Conservation (phyloP, 2,113 vertebrate species). For the Eonycteris spelaea region DNA sequence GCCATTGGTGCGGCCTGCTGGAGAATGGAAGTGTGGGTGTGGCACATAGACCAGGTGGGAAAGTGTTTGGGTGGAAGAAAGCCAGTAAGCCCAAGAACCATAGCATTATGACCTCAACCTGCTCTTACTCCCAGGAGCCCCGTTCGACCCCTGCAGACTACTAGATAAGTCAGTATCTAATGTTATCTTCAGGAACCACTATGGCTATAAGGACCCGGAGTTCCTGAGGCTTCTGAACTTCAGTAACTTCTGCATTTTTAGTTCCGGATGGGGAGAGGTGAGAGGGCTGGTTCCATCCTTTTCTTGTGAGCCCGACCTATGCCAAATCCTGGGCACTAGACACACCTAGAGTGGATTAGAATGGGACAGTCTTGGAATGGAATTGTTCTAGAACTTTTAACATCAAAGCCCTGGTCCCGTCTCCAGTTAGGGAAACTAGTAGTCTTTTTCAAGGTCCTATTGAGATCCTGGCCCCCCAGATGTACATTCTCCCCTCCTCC, state of each 20-base stretch:
- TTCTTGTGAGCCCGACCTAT: neutral
- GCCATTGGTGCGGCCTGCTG: neutral
- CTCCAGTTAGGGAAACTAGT: neutral
- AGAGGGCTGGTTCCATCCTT: neutral
- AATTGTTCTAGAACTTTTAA: neutral
- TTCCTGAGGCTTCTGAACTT: conserved; percentile 58
- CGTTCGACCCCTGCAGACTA: neutral
- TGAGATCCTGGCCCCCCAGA: neutral
- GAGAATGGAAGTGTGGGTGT: neutral
- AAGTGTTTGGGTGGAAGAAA: neutral
- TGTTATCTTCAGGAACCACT: conserved; percentile 44
- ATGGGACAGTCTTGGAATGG: neutral
- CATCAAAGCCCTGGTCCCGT: neutral
- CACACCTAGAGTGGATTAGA: neutral
- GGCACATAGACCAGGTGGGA: rapidly evolving
- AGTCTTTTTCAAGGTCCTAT: neutral
- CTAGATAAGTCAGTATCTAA: conserved; percentile 26
- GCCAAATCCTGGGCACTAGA: neutral
- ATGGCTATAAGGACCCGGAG: neutral
- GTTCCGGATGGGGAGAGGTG: conserved; percentile 67
- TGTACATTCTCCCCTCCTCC: conserved; percentile 57
- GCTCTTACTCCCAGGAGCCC: neutral
- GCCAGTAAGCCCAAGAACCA: neutral
- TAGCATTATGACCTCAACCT: rapidly evolving
- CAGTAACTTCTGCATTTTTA: conserved; percentile 54